phyloP scores from a whole-genome alignment of 2,888 invertebrate genomes.

The Patella ulyssiponensis region DNA sequence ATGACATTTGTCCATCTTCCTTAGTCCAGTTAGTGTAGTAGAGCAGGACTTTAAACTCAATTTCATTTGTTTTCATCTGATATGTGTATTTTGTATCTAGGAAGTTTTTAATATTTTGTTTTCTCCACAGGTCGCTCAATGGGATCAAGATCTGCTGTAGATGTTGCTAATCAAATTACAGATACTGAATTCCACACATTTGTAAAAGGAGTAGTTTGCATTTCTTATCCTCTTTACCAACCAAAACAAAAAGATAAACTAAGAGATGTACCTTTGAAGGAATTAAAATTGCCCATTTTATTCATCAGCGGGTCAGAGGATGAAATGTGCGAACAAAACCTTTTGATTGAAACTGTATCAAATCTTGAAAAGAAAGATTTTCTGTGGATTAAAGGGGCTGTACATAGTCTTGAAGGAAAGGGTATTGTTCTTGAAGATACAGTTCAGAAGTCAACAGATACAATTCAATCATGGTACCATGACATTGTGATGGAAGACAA shows the following conservation, averaged over 20 bases:
- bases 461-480: not conserved
- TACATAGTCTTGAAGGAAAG: not conserved
- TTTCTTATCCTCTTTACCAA: slow-evolving; percentile 49
- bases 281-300: slow-evolving; percentile 31
- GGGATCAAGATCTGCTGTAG: slow-evolving; percentile 46
- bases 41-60: too few relatives aligned
- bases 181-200: slow-evolving; percentile 24
- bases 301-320: slow-evolving; percentile 43
- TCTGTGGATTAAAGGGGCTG: not conserved
- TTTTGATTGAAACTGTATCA: slow-evolving; percentile 17
- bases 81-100: too few relatives aligned
- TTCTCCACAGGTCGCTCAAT: slow-evolving; percentile 45
- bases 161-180: slow-evolving; percentile 22
- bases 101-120: not conserved
- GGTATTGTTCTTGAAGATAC: not conserved
- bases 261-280: slow-evolving; percentile 36
- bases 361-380: not conserved
- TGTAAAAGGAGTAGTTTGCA: slow-evolving; percentile 40
- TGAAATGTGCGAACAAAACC: slow-evolving; percentile 36
- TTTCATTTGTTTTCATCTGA: too few relatives aligned
- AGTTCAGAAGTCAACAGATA: not conserved
- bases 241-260: slow-evolving; percentile 29
- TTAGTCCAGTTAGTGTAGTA: too few relatives aligned
- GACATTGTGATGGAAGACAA: not conserved
- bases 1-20: too few relatives aligned